These are phyloP conservation scores for Notospermus geniculatus DNA, from an alignment of 1,140 invertebrate species.

Conservation along the genomic window DNA sequence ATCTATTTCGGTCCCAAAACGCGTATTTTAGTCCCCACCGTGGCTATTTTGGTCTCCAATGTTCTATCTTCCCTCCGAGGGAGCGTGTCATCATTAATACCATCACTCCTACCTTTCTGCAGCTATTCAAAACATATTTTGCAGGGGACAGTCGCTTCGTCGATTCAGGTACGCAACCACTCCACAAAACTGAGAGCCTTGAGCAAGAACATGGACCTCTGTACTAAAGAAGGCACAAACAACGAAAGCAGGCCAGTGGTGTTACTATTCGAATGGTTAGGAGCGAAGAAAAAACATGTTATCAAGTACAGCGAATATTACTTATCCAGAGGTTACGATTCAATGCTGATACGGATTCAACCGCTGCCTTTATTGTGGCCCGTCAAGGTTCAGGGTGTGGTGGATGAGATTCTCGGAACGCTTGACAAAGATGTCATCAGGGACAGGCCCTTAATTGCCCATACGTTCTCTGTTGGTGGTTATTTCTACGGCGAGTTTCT, in stretches of 20 bases:
- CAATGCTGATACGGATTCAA: conserved; percentile 73
- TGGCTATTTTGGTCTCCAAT: too few species aligned
- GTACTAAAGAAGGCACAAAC: neutral
- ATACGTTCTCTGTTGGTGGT: conserved; percentile 86
- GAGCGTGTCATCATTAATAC: too few species aligned
- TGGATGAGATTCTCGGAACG: conserved; percentile 70
- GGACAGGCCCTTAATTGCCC: conserved; percentile 70
- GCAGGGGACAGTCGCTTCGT: too few species aligned
- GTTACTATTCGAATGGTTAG: conserved; percentile 77
- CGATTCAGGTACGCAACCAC: too few species aligned
- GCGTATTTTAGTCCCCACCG: too few species aligned
- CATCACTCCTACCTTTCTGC: too few species aligned
- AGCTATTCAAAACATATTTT: too few species aligned
- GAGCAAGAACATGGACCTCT: neutral
- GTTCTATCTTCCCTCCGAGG: too few species aligned
- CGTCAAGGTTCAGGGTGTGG: conserved; percentile 66
- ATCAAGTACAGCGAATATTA: conserved; percentile 82
- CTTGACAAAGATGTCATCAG: conserved; percentile 58
- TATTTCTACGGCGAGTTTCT: conserved; percentile 82
- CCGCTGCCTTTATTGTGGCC: conserved; percentile 78
- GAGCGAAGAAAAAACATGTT: conserved; percentile 77
- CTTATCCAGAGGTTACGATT: conserved; percentile 79
- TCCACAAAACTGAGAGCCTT: too few species aligned
- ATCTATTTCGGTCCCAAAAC: too few species aligned
- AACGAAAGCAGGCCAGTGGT: conserved; percentile 63